Base-by-base conservation (phyloP, 1,140 invertebrate species). In the Saccostrea glomerata region DNA sequence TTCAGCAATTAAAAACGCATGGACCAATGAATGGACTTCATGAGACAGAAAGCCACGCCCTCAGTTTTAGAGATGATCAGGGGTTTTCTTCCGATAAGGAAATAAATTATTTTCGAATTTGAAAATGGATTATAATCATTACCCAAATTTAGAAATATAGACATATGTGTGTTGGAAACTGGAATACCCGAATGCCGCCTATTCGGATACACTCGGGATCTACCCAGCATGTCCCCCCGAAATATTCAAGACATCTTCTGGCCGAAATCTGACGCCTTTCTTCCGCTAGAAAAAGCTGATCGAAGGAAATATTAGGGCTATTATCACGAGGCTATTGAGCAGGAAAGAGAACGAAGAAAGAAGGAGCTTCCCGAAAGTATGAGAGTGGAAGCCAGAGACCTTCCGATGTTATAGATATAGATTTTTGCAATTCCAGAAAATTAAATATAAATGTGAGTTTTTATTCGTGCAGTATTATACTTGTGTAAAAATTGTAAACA, bases 171-270 rank as follows among this genome's bases (percentile, higher is more conserved):
- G 12, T 87, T 89, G 36, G 92, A 91, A 55, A 87, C 88, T 20
- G 92, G 91, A 3, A 87, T 91, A 58, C 93, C 93, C 4, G 91
- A 90, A 13, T 73, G 94, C 7, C 87, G 89, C 66, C 89, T 93
- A 9, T 89, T 87, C 55, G 94, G 94, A 15, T 94, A 94, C 85
- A 93, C 93, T 55, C 87, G 94, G 2, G 87, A 93, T 47, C 88
- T 93, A n/a, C 91, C 93, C 0, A 89, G 88, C 82, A 93, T 93
- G 91, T 93, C 94, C 12, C 88, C 91, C 11, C 86, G 91, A 25
- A 92, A 92, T 36, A 87, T 93, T 17, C 94, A 92, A 87, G 88
- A 93, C 36, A 82, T 91, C 63, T 90, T 91, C 5, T 94, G 93
- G 93, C 92, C 93, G n/a, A 93, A 92, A 87, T 84, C 86, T 23